These are phyloP conservation scores for Tenthredo distinguenda DNA, from an alignment of 2,888 invertebrate genomes.

Conservation along the genomic window DNA sequence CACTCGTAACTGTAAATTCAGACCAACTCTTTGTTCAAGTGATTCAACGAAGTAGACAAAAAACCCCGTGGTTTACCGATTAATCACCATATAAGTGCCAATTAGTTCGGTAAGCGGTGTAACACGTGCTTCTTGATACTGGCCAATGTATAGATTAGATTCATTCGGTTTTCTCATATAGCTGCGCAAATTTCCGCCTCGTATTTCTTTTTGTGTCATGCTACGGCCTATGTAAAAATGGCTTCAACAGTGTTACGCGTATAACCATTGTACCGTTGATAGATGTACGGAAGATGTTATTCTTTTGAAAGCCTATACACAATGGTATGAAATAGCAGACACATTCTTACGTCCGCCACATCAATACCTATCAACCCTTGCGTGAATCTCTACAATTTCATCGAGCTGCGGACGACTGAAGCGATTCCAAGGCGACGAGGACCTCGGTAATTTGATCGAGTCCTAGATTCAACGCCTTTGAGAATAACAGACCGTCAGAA, in stretches of 20 bases:
- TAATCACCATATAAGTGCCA: not conserved
- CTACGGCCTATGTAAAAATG: not conserved
- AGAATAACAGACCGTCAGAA: slow-evolving; percentile 42
- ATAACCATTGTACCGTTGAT: not conserved
- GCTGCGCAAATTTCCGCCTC: not conserved
- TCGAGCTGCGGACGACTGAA: not conserved
- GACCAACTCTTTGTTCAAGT: not conserved
- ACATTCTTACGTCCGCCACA: not conserved
- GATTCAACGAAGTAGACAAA: not conserved
- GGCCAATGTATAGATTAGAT: not conserved
- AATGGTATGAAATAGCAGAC: not conserved
- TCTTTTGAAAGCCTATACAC: not conserved
- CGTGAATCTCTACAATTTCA: slow-evolving; percentile 28
- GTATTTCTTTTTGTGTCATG: not conserved
- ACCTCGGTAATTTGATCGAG: slow-evolving; percentile 20
- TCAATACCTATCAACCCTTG: not conserved
- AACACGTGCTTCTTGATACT: not conserved
- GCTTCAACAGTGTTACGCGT: not conserved
- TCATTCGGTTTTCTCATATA: not conserved
- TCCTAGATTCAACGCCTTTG: slow-evolving; percentile 42
- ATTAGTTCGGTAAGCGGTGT: not conserved
- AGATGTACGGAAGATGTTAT: not conserved
- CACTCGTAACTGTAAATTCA: not conserved
- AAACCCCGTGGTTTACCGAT: not conserved
- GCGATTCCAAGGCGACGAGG: slow-evolving; percentile 3